Conservation (phyloP, 2,113 vertebrate genomes). For the Oreochromis spilurus region DNA sequence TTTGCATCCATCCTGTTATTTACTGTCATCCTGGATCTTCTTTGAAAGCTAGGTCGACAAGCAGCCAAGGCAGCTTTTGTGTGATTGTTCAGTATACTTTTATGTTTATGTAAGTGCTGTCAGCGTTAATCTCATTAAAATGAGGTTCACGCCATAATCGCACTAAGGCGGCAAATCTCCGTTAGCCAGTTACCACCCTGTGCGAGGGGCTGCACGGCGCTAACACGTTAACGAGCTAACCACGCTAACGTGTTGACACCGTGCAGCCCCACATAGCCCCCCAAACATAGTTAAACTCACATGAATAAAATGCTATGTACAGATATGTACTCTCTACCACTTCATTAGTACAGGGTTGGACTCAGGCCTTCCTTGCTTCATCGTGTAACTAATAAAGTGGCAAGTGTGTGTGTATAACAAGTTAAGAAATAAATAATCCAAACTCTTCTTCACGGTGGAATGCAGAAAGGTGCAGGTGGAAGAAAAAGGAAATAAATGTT, state of each 20-base stretch:
- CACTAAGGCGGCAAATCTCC: neutral
- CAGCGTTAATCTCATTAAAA: neutral
- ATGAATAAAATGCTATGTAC: neutral
- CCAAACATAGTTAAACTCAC: neutral
- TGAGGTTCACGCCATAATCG: neutral
- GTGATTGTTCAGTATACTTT: neutral
- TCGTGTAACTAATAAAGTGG: neutral
- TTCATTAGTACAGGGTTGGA: neutral
- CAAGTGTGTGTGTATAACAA: no score
- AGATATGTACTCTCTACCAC: neutral
- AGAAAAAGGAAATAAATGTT: no score
- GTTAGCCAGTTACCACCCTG: neutral
- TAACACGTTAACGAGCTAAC: rapidly evolving
- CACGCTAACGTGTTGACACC: neutral
- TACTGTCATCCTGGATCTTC: neutral
- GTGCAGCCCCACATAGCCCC: neutral
- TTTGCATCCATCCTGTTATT: neutral
- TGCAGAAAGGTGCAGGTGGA: no score
- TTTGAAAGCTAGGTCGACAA: neutral
- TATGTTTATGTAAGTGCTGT: neutral
- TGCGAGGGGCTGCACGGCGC: rapidly evolving
- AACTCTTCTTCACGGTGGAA: no score
- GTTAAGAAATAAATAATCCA: no score
- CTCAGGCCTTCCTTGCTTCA: neutral
- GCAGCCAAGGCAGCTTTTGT: neutral